These are phyloP conservation scores for Dipodomys stephensi DNA, from an alignment of 2,113 vertebrate genomes.

Conservation along the genomic window DNA sequence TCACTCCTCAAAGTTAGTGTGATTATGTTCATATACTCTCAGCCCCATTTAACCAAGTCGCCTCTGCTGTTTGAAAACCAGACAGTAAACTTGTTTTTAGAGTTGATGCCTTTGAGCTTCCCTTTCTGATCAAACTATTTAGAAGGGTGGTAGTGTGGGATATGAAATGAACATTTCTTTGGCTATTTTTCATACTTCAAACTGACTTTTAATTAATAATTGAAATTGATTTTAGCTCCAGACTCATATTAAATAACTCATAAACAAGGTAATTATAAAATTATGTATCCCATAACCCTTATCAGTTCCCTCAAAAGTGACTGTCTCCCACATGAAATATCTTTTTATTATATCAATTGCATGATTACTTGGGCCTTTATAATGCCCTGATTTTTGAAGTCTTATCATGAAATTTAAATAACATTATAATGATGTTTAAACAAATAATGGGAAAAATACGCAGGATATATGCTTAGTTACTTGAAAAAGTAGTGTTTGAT, in stretches of 20 bases:
- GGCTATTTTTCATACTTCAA: slow-evolving; percentile 38
- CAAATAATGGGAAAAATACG: neutral
- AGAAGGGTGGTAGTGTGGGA: neutral
- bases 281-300: neutral
- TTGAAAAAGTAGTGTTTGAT: slow-evolving; percentile 29
- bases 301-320: slow-evolving; percentile 31
- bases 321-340: neutral
- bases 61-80: neutral
- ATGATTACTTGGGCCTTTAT: neutral
- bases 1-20: neutral
- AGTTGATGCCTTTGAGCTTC: neutral
- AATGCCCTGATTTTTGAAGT: neutral
- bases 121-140: slow-evolving; percentile 1
- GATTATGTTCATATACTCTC: neutral
- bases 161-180: slow-evolving; percentile 25
- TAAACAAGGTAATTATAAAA: slow-evolving; percentile 17
- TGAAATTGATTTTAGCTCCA: slow-evolving; percentile 15
- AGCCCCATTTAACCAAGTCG: neutral
- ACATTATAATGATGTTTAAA: slow-evolving; percentile 32
- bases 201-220: neutral
- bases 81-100: neutral
- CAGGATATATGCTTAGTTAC: neutral
- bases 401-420: slow-evolving; percentile 12
- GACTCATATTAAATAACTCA: neutral
- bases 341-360: neutral